Conservation (phyloP, 1,140 invertebrate species). For the Zaprionus tsacasi region DNA sequence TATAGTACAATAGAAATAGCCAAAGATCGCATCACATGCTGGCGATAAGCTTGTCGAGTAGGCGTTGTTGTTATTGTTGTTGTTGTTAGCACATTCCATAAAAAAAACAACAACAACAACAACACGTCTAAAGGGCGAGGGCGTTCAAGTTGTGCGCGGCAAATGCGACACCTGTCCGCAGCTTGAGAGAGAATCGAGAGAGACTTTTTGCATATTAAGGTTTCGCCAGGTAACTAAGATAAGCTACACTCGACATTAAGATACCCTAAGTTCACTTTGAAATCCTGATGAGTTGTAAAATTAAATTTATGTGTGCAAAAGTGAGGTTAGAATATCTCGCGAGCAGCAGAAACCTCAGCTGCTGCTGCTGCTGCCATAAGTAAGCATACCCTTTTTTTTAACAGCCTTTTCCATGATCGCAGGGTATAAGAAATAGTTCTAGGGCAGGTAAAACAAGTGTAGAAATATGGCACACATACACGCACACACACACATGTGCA, state of each 20-base stretch:
- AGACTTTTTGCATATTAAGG: slow-evolving; percentile 40
- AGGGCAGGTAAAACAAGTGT: slow-evolving; percentile 49
- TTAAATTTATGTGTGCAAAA: too few relatives aligned
- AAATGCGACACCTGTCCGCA: slow-evolving; percentile 34
- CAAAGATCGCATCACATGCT: slow-evolving; percentile 28
- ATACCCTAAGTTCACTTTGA: too few relatives aligned
- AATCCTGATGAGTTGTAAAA: too few relatives aligned
- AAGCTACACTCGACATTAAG: not conserved
- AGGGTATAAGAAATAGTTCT: slow-evolving; percentile 52
- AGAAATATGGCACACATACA: slow-evolving; percentile 26
- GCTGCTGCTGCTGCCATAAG: too few relatives aligned
- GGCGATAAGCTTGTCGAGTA: slow-evolving; percentile 30
- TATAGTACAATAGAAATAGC: slow-evolving; percentile 15
- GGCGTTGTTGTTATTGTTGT: slow-evolving; percentile 31
- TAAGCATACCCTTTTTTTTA: too few relatives aligned
- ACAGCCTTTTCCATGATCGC: too few relatives aligned
- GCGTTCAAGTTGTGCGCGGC: slow-evolving; percentile 32
- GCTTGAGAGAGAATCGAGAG: slow-evolving; percentile 10
- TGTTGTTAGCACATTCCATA: slow-evolving; percentile 31
- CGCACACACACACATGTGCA: not conserved
- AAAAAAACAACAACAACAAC: not conserved
- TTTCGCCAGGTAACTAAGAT: slow-evolving; percentile 19
- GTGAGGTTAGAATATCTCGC: too few relatives aligned
- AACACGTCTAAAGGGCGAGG: slow-evolving; percentile 29
- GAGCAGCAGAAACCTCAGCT: too few relatives aligned